Evolutionary conservation across 1,140 invertebrate genomes (phyloP), one percentile per base, ranked within the genome.

Genomic region (Streblospio benedicti): DNA sequence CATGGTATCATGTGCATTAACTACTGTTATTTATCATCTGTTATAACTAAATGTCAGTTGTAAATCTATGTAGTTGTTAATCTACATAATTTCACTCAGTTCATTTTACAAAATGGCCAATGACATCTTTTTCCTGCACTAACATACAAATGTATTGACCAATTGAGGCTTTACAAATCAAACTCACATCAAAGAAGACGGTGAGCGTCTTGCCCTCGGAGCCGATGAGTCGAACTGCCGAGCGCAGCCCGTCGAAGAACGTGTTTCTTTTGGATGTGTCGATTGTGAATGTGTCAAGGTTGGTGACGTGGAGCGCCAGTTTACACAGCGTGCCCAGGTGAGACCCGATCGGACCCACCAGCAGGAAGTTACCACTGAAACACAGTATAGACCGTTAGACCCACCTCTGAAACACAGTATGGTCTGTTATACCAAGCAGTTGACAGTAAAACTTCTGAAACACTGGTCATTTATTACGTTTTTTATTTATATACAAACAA

Each of bases 181-280:
- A 2, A 71, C 71, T 66, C 66, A 74, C 75, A 38, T 68, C 72
- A 59, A 76, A 75, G 32, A 76, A 57, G 6, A 78, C 62, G 5
- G 73, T 69, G 14, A 76, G 66, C 51, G 72, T 69, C 57, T 73
- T 76, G 27, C 70, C 71, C 59, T 77, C 75, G 9, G 74, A 72
- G 2, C 76, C 76, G 60, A 68, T 71, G 2, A 75, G 70, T 60
- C 76, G 62, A 0, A 79, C 67, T 44, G 74, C 75, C 28, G 74
- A 73, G 23, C 74, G 57, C 16, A 79, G 65, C 31, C 73, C 73
- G 67, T 79, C 76, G 60, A 77, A 75, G 64, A 77, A 77, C 54
- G 69, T 72, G 60, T 70, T 77, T 51, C 67, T 65, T 62, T 73
- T 76, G 31, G 69, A 70, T 4, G 70, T 69, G 59, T 77, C 75